Conservation (phyloP, 37 sponge, comb jelly and placozoan species). For the Corticium candelabrum region DNA sequence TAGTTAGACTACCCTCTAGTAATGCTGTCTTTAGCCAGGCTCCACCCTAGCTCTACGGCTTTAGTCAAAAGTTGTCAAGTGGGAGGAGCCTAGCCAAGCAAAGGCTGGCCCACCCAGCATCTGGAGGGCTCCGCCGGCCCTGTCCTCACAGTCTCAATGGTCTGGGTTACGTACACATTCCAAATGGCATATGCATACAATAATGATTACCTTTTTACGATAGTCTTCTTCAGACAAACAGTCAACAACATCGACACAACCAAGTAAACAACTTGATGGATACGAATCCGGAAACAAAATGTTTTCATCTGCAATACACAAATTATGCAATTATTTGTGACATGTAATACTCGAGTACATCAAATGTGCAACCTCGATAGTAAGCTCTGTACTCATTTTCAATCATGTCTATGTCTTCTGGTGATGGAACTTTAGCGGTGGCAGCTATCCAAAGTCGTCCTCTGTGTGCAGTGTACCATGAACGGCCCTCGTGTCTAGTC, state of each 20-base stretch:
- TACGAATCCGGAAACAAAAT: constrained; percentile 65
- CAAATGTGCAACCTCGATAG: neutral
- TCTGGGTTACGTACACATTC: neutral
- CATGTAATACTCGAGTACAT: neutral
- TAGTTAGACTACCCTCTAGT: neutral
- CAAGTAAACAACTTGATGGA: constrained; percentile 74
- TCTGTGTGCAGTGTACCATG: constrained; percentile 91
- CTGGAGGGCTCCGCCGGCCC: too few relatives aligned
- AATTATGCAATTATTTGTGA: too few relatives aligned
- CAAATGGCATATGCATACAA: too few relatives aligned
- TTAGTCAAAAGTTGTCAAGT: too few relatives aligned
- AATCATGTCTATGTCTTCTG: constrained; percentile 27
- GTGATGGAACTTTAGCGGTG: constrained; percentile 34
- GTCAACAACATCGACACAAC: constrained; percentile 89
- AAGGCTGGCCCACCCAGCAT: too few relatives aligned
- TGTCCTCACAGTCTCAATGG: too few relatives aligned
- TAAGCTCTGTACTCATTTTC: constrained; percentile 47
- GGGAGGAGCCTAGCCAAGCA: too few relatives aligned
- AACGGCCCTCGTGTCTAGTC: constrained; percentile 75
- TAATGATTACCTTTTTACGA: constrained; percentile 39
- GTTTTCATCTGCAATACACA: constrained; percentile 11
- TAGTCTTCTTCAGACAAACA: constrained; percentile 81
- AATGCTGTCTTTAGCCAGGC: too few relatives aligned
- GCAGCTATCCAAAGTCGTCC: constrained; percentile 97
- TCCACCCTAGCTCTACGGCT: too few relatives aligned